Conservation (phyloP, 2,797 vertebrate genomes). For the Phyllotis vaccarum region DNA sequence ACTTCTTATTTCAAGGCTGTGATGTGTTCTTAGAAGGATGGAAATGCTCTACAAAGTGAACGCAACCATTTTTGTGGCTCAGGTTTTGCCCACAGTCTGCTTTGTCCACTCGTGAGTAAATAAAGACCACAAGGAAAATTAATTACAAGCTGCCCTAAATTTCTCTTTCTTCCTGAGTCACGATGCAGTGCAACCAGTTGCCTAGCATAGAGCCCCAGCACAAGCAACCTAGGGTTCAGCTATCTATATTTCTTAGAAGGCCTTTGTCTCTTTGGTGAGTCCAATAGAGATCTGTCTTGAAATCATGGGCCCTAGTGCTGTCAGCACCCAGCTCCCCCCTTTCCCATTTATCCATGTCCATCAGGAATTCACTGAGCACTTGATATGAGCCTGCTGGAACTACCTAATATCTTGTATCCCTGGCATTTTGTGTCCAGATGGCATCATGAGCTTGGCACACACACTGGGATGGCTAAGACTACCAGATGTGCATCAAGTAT, state of each 20-base stretch:
- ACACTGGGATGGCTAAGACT: not conserved
- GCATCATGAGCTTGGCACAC: not conserved
- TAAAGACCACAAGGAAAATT: not conserved
- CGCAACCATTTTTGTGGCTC: not conserved
- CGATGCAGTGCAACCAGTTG: not conserved
- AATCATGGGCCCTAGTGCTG: not conserved
- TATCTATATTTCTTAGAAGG: not conserved
- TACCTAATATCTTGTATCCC: not conserved
- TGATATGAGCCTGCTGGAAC: not conserved
- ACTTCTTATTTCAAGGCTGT: not conserved
- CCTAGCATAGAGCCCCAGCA: not conserved
- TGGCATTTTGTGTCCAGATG: not conserved
- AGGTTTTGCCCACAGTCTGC: not conserved
- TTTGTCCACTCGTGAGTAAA: not conserved
- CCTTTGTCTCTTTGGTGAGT: not conserved
- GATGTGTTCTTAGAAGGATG: not conserved
- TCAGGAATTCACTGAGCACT: not conserved
- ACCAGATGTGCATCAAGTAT: rapidly evolving
- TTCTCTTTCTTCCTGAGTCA: not conserved
- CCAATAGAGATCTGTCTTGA: not conserved
- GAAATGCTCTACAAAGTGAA: not conserved
- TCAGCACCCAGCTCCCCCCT: no score
- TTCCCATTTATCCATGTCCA: not conserved
- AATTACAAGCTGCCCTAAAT: not conserved
- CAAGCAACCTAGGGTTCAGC: not conserved